Percentiles rank a stretch among this genome's conserved stretches.
phyloP scores from a whole-genome alignment of 1,140 invertebrate genomes.

The Spodoptera frugiperda region DNA sequence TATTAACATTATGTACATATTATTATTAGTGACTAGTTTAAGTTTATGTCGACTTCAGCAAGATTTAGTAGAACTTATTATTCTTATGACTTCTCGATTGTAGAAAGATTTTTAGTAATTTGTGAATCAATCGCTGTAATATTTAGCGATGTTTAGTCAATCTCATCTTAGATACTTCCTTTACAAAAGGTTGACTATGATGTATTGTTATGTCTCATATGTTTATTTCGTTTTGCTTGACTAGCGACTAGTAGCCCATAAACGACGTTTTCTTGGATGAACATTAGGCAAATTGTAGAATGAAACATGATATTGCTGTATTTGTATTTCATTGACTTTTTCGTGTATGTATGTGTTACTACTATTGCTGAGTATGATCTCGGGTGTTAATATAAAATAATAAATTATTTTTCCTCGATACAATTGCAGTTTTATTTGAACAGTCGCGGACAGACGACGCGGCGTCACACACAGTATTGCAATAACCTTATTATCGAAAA shows the following conservation, averaged over 20 bases:
- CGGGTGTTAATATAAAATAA: conserved; percentile 65
- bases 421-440: conserved; percentile 53
- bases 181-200: background rate
- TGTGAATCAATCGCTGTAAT: conserved; percentile 10
- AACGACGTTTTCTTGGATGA: conserved; percentile 15
- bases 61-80: conserved; percentile 28
- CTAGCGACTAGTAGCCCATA: conserved; percentile 51
- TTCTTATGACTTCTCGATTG: conserved; percentile 29
- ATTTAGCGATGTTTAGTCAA: conserved; percentile 2
- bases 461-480: background rate
- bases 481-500: conserved; percentile 4
- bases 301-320: conserved; percentile 4
- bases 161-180: conserved; percentile 27
- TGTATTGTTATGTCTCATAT: conserved; percentile 56
- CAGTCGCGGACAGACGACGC: background rate
- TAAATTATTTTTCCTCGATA: conserved; percentile 72
- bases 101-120: conserved; percentile 3
- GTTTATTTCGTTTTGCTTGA: conserved; percentile 56
- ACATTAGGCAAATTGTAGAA: conserved; percentile 21
- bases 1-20: no score
- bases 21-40: conserved; percentile 31
- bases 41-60: conserved; percentile 20
- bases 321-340: conserved; percentile 32
- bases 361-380: conserved; percentile 75
- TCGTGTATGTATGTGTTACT: conserved; percentile 61